These are phyloP conservation scores for Apotomis betuletana DNA, from an alignment of 2,888 invertebrate species.

Conservation along the genomic window DNA sequence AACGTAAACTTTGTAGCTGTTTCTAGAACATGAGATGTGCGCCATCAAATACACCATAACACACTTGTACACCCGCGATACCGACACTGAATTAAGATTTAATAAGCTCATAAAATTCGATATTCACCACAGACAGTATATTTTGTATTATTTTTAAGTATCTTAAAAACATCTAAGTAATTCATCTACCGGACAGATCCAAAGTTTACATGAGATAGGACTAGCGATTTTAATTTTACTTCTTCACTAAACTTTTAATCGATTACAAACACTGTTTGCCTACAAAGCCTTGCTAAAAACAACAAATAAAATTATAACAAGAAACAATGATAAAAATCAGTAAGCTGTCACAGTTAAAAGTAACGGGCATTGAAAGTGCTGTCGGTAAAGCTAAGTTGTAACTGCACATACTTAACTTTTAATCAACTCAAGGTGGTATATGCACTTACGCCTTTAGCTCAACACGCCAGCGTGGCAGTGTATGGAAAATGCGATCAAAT, in stretches of 20 bases:
- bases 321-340: slow-evolving; percentile 69
- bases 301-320: slow-evolving; percentile 69
- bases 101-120: slow-evolving; percentile 83
- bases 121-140: slow-evolving; percentile 80
- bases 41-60: slow-evolving; percentile 64
- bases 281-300: slow-evolving; percentile 72
- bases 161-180: slow-evolving; percentile 71
- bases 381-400: slow-evolving; percentile 6
- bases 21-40: slow-evolving; percentile 56
- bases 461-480: slow-evolving; percentile 18
- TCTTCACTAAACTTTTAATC: slow-evolving; percentile 42
- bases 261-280: slow-evolving; percentile 62
- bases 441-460: not conserved
- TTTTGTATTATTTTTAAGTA: slow-evolving; percentile 70
- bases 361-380: slow-evolving; percentile 41
- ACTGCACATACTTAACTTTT: not conserved
- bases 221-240: slow-evolving; percentile 67
- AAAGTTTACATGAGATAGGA: slow-evolving; percentile 74
- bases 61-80: slow-evolving; percentile 61
- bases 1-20: not conserved
- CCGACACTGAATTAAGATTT: slow-evolving; percentile 74
- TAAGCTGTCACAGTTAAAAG: slow-evolving; percentile 55
- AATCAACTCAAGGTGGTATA: not conserved
- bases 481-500: not conserved
- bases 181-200: slow-evolving; percentile 75